phyloP scores from a whole-genome alignment of 2,797 vertebrate genomes.

The Nyctalus aviator region DNA sequence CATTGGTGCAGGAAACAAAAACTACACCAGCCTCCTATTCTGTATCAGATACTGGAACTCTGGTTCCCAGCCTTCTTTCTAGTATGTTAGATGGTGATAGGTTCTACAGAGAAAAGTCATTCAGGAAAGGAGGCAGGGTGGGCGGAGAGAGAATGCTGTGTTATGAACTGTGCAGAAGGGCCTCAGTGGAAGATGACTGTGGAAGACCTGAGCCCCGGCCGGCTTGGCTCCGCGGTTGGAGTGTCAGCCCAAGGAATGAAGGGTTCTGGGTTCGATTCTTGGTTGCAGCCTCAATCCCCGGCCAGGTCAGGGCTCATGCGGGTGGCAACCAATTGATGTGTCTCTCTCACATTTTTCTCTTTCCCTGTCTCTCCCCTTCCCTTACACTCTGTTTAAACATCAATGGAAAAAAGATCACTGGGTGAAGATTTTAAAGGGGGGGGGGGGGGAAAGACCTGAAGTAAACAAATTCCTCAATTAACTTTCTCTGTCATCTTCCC shows the following conservation, averaged over 20 bases:
- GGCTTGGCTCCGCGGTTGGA: no score
- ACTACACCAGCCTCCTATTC: background rate
- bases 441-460: background rate
- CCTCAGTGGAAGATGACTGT: background rate
- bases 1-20: background rate
- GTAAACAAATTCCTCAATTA: constrained; percentile 17
- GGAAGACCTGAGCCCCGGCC: background rate
- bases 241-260: no score
- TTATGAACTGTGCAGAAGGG: background rate
- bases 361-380: no score
- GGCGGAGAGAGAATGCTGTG: background rate
- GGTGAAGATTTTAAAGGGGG: no score
- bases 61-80: background rate
- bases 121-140: background rate
- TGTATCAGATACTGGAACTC: background rate
- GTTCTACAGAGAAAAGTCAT: background rate
- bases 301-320: no score
- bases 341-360: no score
- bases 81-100: background rate
- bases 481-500: constrained; percentile 38
- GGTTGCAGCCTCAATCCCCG: no score
- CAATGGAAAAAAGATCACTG: no score
- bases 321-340: no score
- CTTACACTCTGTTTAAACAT: no score
- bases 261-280: no score